Percentiles rank a stretch among this genome's conserved stretches.
Evolutionary conservation across 1,140 invertebrate genomes (phyloP).

Genomic region (Drosophila neocordata): DNA sequence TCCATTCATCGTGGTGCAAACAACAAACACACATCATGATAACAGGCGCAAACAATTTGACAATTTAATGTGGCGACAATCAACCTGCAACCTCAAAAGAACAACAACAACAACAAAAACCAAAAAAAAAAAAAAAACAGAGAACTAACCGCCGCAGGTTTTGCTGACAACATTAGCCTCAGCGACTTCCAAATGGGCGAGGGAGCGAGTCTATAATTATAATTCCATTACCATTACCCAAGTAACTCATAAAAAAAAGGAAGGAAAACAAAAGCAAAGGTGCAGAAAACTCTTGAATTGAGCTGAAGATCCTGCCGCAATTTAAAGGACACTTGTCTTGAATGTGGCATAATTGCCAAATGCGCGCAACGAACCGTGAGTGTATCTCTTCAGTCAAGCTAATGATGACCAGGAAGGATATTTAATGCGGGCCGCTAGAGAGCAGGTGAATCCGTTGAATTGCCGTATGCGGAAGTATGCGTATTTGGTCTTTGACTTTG

Average conservation of each 20-base stretch:
- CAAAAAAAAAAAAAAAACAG: background rate
- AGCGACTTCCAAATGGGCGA: constrained; percentile 26
- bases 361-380: constrained; percentile 7
- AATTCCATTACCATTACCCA: constrained; percentile 72
- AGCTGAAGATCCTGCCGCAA: constrained; percentile 58
- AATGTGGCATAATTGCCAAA: constrained; percentile 66
- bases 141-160: constrained; percentile 31
- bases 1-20: background rate
- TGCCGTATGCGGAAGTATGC: constrained; percentile 66
- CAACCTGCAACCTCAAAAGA: constrained; percentile 37
- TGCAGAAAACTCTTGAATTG: constrained; percentile 38
- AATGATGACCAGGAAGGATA: constrained; percentile 58
- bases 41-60: constrained; percentile 77
- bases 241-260: constrained; percentile 36
- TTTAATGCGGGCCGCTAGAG: constrained; percentile 52
- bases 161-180: constrained; percentile 71
- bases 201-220: constrained; percentile 73
- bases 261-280: constrained; percentile 55
- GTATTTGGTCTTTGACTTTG: constrained; percentile 52
- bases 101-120: too few relatives aligned
- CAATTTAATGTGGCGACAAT: constrained; percentile 75
- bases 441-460: constrained; percentile 67
- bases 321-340: constrained; percentile 64
- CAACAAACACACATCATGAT: constrained; percentile 49
- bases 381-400: constrained; percentile 20